These are phyloP conservation scores for Dicrostonyx torquatus DNA, from an alignment of 2,797 vertebrate genomes.

Conservation along the genomic window DNA sequence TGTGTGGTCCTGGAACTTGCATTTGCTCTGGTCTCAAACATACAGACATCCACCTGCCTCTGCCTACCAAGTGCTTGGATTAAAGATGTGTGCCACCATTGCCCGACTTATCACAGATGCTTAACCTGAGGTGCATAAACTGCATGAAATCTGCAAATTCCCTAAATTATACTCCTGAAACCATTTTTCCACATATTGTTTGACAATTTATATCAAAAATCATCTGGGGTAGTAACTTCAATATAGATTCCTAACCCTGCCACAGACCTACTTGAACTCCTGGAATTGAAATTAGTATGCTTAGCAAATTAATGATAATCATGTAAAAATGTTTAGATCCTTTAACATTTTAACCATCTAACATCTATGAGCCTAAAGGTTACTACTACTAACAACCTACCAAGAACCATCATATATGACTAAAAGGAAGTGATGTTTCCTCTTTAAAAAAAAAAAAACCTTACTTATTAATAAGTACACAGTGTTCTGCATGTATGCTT, in stretches of 20 bases:
- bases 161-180: constrained; percentile 21
- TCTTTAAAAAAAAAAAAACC: too few relatives aligned
- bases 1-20: neutral
- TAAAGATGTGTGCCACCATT: neutral
- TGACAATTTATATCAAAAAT: neutral
- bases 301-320: constrained; percentile 42
- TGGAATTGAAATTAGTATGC: neutral
- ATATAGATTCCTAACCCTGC: constrained; percentile 10
- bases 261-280: neutral
- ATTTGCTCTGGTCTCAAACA: neutral
- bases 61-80: neutral
- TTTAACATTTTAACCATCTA: too few relatives aligned
- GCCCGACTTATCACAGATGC: neutral
- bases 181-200: neutral
- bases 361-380: neutral
- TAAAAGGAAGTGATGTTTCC: too few relatives aligned
- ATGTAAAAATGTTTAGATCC: constrained; percentile 51
- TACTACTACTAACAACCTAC: neutral
- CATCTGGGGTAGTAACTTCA: neutral
- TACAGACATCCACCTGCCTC: neutral
- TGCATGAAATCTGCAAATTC: neutral
- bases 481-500: too few relatives aligned
- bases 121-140: neutral
- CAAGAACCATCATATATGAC: too few relatives aligned
- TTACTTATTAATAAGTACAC: too few relatives aligned